phyloP scores from a whole-genome alignment of 2,113 vertebrate species.

The Progne subis region DNA sequence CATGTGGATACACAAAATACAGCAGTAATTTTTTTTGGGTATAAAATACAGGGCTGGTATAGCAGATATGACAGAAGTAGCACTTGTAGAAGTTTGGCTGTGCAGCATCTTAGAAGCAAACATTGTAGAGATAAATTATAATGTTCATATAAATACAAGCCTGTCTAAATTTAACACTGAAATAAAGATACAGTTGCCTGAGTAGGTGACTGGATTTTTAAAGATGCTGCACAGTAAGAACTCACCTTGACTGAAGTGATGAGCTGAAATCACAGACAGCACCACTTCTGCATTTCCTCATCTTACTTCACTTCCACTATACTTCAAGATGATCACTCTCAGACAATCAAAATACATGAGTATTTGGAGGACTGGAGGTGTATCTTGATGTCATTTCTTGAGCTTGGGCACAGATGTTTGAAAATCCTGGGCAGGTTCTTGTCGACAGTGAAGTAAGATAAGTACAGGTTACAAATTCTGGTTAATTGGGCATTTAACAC shows the following conservation, averaged over 20 bases:
- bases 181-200: background rate
- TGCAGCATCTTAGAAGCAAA: background rate
- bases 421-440: background rate
- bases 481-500: background rate
- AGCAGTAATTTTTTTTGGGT: background rate
- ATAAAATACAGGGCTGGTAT: background rate
- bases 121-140: background rate
- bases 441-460: background rate
- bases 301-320: background rate
- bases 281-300: background rate
- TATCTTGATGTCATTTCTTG: background rate
- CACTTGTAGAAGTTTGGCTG: background rate
- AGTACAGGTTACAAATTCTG: background rate
- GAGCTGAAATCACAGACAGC: constrained; percentile 1
- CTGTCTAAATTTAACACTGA: background rate
- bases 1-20: background rate
- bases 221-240: background rate
- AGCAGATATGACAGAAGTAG: background rate
- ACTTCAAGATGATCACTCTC: background rate
- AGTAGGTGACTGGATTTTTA: constrained; percentile 12
- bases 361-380: background rate
- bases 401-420: background rate
- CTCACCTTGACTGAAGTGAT: constrained; percentile 35
- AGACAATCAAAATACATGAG: background rate
- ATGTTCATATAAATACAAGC: background rate